Base-by-base conservation (phyloP, 2,888 invertebrate genomes). In the Coleophora flavipennella region DNA sequence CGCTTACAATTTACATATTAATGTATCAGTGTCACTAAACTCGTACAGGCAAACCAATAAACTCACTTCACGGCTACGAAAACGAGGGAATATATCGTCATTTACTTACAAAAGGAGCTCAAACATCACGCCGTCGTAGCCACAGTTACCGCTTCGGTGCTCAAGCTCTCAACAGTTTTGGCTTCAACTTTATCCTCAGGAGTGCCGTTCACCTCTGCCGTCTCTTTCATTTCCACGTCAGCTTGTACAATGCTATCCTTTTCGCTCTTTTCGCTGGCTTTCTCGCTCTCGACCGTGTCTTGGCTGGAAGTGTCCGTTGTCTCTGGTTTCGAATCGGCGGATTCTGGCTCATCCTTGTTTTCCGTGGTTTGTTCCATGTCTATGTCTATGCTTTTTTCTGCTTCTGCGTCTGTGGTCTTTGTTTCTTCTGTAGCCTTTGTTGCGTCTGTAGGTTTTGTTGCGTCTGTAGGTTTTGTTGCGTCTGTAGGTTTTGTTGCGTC, bases 301-400 rank as follows among this genome's bases (percentile, higher is more conserved):
- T 75, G 75, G 54, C 76, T 77, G 14, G 75, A 69, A 0, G 73
- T 67, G 62, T 77, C 77, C 9, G 66, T 69, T 8, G 57, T 68
- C 44, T 74, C 77, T 0, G 65, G 57, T 45, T 72, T 69, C 11
- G 57, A 45, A 33, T 58, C 61, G 29, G 59, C 57, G 54, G 29
- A 55, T 48, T 34, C 56, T 52, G 10, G 50, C 44, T 52, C 52
- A 33, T 51, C 58, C 34, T 52, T 50, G 40, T 49, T 42, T 10
- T 60, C 53, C 26, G 50, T 53, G 6, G 20, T 20, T 20, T 20
- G 20, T 20, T 20, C 20, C 20, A 20, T 20, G 14, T 49, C 48
- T 33, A 48, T 51, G 3, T 54, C 45, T 42, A 44, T 37, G 13
- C 14, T 31, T 44, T 44, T 42, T 13, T 41, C 33, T 39, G 37